Evolutionary conservation across 2,888 invertebrate species (phyloP), one percentile per base, ranked within the genome.

Genomic region (Dascillus cervinus): DNA sequence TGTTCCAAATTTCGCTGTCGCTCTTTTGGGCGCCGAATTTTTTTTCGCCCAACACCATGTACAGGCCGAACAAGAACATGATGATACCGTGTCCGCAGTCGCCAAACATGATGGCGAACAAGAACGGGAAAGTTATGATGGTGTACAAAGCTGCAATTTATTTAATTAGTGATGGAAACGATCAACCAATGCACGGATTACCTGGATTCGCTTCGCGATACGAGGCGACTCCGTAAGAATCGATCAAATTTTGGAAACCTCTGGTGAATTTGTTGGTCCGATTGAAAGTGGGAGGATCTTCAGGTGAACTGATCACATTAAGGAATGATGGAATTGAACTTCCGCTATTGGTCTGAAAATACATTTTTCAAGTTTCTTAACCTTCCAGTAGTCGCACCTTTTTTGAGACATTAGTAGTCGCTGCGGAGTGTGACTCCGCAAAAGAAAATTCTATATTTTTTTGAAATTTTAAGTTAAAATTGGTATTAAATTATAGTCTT

Each of bases 81-180:
- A 96, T 78, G 8, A 82, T 21, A 2, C 91, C 95, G 65, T 95
- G 95, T 6, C 95, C 95, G 55, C 82, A 69, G 62, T 95, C 95
- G 11, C 95, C 95, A 64, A 95, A 96, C 95, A 96, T 96, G 51
- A 95, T 80, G 25, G 87, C 90, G 67, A 95, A 95, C 22, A 95
- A 66, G 71, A 95, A 95, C 4, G 95, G 95, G 69, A 95, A 95
- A 0, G 91, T 89, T 43, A 95, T 84, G 54, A 87, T 79, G 11
- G 64, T 62, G 42, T 65, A 65, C 13, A 65, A 43, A 10, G 62
- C 64, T 62, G 39, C 32, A 29, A 37, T 17, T 19, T 15, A 20
- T 12, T 34, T 25, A 34, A n/a, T 19, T 10, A 26, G 14, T 22
- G 21, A 11, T 11, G 9, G 4, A 8, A 32, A 2, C 6, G 6